Conservation (phyloP, 2,888 invertebrate species). For the Tetranychus truncatus region DNA sequence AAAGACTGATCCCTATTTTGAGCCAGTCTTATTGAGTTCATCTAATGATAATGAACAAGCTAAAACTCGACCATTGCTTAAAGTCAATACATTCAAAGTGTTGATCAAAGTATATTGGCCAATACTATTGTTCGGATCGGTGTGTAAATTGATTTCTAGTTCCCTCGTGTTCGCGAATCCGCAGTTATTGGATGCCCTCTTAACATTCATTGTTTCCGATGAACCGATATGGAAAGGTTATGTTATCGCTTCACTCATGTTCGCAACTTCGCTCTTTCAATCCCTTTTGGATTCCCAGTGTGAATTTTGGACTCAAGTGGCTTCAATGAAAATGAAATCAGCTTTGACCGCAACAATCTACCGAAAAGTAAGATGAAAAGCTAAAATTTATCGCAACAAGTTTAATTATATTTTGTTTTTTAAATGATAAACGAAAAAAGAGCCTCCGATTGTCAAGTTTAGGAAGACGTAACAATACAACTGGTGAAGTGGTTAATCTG, state of each 20-base stretch:
- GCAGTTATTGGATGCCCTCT: slow-evolving; percentile 14
- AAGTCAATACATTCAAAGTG: neutral
- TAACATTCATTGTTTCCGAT: slow-evolving; percentile 28
- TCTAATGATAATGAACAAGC: neutral
- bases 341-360: slow-evolving; percentile 75
- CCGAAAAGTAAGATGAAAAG: slow-evolving; percentile 38
- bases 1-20: neutral
- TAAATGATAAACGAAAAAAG: neutral
- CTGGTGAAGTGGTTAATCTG: slow-evolving; percentile 40
- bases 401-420: too few species aligned
- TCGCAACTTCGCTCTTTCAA: slow-evolving; percentile 54
- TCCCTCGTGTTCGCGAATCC: slow-evolving; percentile 18
- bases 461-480: slow-evolving; percentile 35
- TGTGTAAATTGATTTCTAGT: slow-evolving; percentile 39
- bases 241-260: slow-evolving; percentile 53
- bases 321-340: slow-evolving; percentile 72
- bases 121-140: neutral
- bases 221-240: slow-evolving; percentile 62
- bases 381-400: slow-evolving; percentile 32
- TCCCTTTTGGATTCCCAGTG: slow-evolving; percentile 72
- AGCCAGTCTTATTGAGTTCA: too few species aligned
- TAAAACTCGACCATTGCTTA: neutral
- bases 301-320: slow-evolving; percentile 70
- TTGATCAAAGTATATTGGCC: slow-evolving; percentile 17
- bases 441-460: slow-evolving; percentile 31